phyloP scores from a whole-genome alignment of 1,140 invertebrate species.

The Micrasema minimum region DNA sequence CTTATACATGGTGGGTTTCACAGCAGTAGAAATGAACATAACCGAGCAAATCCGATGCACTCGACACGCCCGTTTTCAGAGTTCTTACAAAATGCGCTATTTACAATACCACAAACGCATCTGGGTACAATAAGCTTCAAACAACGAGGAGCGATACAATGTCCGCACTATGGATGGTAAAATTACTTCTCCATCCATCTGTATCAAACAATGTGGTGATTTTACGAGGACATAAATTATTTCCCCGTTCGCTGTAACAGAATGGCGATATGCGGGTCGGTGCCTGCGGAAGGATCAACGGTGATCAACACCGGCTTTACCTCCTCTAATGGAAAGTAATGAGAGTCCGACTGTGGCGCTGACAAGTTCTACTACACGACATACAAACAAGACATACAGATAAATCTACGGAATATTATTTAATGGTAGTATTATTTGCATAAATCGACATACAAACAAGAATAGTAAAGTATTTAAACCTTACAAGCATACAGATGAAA shows the following conservation, averaged over 20 bases:
- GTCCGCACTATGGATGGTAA: conserved; percentile 11
- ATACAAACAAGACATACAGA: no score
- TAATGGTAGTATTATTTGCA: no score
- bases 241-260: conserved; percentile 11
- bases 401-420: no score
- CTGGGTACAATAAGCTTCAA: conserved; percentile 3
- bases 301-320: background rate
- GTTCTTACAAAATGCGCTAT: background rate
- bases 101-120: conserved; percentile 8
- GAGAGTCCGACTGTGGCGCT: conserved; percentile 7
- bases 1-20: no score
- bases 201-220: conserved; percentile 36
- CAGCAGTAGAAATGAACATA: conserved; percentile 10
- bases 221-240: conserved; percentile 40
- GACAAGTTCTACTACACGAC: background rate
- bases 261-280: conserved; percentile 7
- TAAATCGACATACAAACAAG: no score
- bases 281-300: conserved; percentile 1
- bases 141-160: conserved; percentile 6
- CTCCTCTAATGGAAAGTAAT: conserved; percentile 25
- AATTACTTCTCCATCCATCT: conserved; percentile 17
- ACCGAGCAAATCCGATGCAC: conserved; percentile 27
- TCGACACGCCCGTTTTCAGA: conserved; percentile 10
- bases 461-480: no score
- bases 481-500: no score